These are phyloP conservation scores for Lepidocolaptes lacrymiger DNA, from an alignment of 2,797 vertebrate genomes.

Conservation along the genomic window DNA sequence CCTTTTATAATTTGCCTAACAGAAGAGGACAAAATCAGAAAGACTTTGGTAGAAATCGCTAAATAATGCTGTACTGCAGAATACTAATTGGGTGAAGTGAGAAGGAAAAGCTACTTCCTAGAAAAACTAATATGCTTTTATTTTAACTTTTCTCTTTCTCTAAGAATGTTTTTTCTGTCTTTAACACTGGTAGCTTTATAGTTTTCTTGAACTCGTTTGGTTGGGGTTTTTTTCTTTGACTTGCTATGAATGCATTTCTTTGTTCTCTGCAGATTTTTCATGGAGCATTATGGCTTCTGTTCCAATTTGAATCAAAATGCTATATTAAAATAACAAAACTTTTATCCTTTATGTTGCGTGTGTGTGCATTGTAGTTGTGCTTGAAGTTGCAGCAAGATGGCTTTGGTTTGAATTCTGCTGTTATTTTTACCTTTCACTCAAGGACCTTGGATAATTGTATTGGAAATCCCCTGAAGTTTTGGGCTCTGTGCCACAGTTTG, in stretches of 20 bases:
- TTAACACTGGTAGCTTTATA: background rate
- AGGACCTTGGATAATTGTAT: background rate
- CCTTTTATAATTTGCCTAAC: background rate
- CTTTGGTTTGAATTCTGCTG: background rate
- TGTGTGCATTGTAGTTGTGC: background rate
- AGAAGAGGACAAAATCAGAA: background rate
- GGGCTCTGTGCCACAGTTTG: background rate
- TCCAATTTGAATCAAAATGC: background rate
- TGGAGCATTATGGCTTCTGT: accelerated
- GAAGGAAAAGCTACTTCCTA: background rate
- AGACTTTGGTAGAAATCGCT: background rate
- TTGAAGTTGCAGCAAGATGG: background rate
- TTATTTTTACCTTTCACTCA: background rate
- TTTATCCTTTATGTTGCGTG: background rate
- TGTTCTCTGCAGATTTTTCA: background rate
- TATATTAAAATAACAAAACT: background rate
- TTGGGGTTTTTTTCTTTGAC: background rate
- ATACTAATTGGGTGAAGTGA: background rate
- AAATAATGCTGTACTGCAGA: background rate
- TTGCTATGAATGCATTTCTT: background rate
- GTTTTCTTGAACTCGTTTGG: background rate
- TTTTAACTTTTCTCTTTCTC: background rate
- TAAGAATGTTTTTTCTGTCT: background rate
- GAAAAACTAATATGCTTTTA: background rate
- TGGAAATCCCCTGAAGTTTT: background rate